Evolutionary conservation across 2,797 vertebrate species (phyloP), one percentile per base, ranked within the genome.

Genomic region (Thalassophryne amazonica): DNA sequence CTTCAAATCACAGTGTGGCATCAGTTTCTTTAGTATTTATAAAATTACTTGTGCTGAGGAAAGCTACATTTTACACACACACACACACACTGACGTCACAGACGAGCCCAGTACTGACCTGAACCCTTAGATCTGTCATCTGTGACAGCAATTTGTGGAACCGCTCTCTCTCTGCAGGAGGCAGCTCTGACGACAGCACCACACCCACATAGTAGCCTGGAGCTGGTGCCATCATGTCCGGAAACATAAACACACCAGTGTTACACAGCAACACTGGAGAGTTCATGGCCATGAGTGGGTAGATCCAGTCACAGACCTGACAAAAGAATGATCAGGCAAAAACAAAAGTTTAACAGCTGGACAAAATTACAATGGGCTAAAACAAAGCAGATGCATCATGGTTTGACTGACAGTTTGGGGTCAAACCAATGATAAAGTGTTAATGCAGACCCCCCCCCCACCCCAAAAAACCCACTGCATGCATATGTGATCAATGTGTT

Each of bases 261-360:
- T 78, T 95, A 64, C 95, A 98, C 53, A 94, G 93, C 45, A 99
- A 71, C 60, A 95, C 94, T 0, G 96, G 96, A 8, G 96, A 97
- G 62, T 95, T 88, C 27, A 80, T 81, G 53, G 89, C 77, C 92
- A 98, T 94, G 23, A 99, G 91, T 2, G 96, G 96, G 69, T 96
- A 98, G 1, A 98, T 59, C 97, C 97, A 99, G 83, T 97, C 94
- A 71, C 94, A 98, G 66, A 99, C 97, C 97, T 99, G 79, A 8
- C 3, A 34, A 23, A 18, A 14, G 3, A 30, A 13, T 38, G 1
- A n/a, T 6, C 21, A 14, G 41, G 1, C 28, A 14, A 37, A 35
- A 16, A n/a, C n/a, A 6, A 24, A 2, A 33, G 4, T n/a, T 7
- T 6, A 12, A 7, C 14, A 15, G 5, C 3, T n/a, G 16, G 7